These are phyloP conservation scores for Bombus superbus DNA, from an alignment of 1,140 invertebrate species.

Conservation along the genomic window DNA sequence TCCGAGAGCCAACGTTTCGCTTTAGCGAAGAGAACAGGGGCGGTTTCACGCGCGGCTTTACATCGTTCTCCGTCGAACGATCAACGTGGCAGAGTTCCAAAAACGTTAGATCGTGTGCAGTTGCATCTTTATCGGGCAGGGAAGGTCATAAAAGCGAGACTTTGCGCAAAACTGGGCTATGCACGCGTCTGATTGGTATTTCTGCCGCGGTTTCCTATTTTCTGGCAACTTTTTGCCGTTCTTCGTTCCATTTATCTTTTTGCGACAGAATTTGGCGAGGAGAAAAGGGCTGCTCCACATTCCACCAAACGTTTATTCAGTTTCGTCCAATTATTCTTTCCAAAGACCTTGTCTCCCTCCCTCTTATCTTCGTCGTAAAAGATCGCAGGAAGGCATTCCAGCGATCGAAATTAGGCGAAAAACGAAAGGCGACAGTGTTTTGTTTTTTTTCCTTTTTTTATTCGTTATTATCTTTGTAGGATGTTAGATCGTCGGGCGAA, in stretches of 20 bases:
- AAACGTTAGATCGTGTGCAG: constrained; percentile 12
- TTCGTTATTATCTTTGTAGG: too few relatives aligned
- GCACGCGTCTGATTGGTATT: background rate
- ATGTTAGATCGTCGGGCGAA: too few relatives aligned
- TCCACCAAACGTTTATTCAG: too few relatives aligned
- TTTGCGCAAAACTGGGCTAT: background rate
- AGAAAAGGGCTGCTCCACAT: background rate
- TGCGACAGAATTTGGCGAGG: background rate
- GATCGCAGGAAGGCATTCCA: too few relatives aligned
- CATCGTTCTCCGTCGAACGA: background rate
- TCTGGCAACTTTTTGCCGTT: background rate
- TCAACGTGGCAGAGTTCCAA: constrained; percentile 21
- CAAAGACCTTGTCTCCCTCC: too few relatives aligned
- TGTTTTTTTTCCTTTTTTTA: too few relatives aligned
- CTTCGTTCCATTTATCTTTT: background rate
- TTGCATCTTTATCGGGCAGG: constrained; percentile 13
- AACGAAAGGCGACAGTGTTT: too few relatives aligned
- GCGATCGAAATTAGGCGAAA: too few relatives aligned
- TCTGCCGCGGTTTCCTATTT: background rate
- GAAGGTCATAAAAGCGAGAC: constrained; percentile 9
- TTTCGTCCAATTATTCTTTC: too few relatives aligned
- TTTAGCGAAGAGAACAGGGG: background rate
- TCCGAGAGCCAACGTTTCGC: background rate
- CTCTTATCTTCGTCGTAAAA: too few relatives aligned
- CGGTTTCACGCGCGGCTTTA: constrained; percentile 8